phyloP scores from a whole-genome alignment of 2,888 invertebrate genomes.

The Dysmachus trigonus region DNA sequence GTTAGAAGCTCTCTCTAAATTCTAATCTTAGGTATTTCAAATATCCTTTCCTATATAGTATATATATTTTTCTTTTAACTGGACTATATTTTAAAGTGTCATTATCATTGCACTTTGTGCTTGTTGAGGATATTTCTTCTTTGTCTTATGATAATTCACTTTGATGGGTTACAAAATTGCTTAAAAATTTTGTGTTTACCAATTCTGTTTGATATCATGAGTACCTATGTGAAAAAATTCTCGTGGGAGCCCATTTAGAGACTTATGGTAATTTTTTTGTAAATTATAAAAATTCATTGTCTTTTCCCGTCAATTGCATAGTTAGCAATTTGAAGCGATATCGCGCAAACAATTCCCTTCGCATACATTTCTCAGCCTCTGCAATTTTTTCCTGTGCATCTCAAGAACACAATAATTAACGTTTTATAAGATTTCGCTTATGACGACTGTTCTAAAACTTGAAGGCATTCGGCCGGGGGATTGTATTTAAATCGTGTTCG shows the following conservation, averaged over 20 bases:
- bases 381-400: not conserved
- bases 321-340: not conserved
- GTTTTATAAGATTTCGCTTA: not conserved
- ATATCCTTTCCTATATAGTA: too few species aligned
- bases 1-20: too few species aligned
- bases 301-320: conserved; percentile 3
- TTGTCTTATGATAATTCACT: not conserved
- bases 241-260: not conserved
- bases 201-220: not conserved
- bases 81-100: not conserved
- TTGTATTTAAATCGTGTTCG: not conserved
- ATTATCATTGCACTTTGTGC: not conserved
- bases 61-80: not conserved
- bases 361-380: not conserved
- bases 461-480: not conserved
- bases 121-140: not conserved
- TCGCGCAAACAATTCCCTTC: not conserved
- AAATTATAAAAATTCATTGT: not conserved
- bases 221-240: not conserved
- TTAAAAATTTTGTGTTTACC: not conserved
- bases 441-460: conserved; percentile 13
- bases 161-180: not conserved
- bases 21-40: too few species aligned
- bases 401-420: conserved; percentile 28
- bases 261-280: not conserved